Conservation (phyloP, 2,888 invertebrate species). For the Drepana falcataria region DNA sequence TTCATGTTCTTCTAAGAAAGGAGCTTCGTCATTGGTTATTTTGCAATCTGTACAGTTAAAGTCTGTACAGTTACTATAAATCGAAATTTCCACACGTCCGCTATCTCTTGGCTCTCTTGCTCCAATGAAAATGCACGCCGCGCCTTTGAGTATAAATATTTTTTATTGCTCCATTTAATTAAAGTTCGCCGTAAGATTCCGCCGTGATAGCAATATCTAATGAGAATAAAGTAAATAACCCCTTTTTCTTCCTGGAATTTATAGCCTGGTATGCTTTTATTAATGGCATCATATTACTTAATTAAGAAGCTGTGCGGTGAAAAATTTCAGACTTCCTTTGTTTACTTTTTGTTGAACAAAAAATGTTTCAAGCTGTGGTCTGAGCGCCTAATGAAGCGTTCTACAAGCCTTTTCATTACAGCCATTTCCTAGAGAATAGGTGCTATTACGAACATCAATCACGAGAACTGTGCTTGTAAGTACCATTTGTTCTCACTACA, state of each 20-base stretch:
- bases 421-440: too few species aligned
- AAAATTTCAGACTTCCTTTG: not conserved
- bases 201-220: constrained; percentile 39
- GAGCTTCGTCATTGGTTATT: too few species aligned
- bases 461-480: too few species aligned
- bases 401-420: not conserved
- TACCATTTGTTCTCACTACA: too few species aligned
- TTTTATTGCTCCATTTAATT: constrained; percentile 70
- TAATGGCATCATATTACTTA: not conserved
- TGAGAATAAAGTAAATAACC: constrained; percentile 31
- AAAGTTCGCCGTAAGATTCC: constrained; percentile 42
- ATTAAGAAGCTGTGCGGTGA: constrained; percentile 1
- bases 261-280: constrained; percentile 1
- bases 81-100: constrained; percentile 1
- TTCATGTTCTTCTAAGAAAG: too few species aligned
- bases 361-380: not conserved
- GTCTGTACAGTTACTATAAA: not conserved
- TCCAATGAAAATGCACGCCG: constrained; percentile 65
- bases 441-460: too few species aligned
- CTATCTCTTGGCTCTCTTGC: constrained; percentile 31
- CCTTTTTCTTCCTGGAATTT: constrained; percentile 9
- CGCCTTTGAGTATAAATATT: constrained; percentile 60
- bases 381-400: not conserved
- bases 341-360: not conserved
- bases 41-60: too few species aligned